A percentile compares a stretch with the other conserved stretches of the same genome.
phyloP scores from a whole-genome alignment of 2,888 invertebrate genomes.

The Andrena bicolor region DNA sequence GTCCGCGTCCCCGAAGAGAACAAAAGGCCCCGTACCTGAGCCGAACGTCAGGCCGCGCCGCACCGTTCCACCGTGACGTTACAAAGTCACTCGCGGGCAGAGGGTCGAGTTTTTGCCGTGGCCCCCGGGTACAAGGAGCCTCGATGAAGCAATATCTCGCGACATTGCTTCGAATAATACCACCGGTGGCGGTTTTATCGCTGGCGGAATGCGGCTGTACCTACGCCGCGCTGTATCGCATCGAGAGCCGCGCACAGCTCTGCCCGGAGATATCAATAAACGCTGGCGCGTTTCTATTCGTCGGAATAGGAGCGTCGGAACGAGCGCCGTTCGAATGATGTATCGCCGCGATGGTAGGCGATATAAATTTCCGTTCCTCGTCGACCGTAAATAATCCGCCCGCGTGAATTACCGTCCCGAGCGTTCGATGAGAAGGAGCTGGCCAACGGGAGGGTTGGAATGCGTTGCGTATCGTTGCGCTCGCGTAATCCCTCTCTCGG shows the following conservation, averaged over 20 bases:
- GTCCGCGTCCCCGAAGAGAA: slow-evolving; percentile 13
- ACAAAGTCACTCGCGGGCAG: slow-evolving; percentile 43
- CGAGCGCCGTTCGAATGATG: slow-evolving; percentile 32
- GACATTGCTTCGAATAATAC: slow-evolving; percentile 51
- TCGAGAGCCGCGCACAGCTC: background rate
- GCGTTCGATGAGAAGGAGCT: slow-evolving; percentile 16
- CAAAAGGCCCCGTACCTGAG: slow-evolving; percentile 11
- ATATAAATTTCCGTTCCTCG: slow-evolving; percentile 32
- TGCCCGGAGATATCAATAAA: slow-evolving; percentile 35
- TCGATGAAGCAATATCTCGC: slow-evolving; percentile 64
- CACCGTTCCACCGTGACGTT: slow-evolving; percentile 13
- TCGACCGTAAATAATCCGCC: slow-evolving; percentile 49
- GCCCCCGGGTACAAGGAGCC: slow-evolving; percentile 18
- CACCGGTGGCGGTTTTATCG: slow-evolving; percentile 42
- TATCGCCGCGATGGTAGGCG: slow-evolving; percentile 29
- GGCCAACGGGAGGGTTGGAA: background rate
- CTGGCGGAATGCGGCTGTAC: slow-evolving; percentile 43
- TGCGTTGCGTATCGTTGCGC: background rate
- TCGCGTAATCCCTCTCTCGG: background rate
- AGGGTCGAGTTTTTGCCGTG: slow-evolving; percentile 48
- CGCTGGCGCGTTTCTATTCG: slow-evolving; percentile 26
- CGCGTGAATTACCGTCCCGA: slow-evolving; percentile 50
- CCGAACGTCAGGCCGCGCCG: slow-evolving; percentile 6
- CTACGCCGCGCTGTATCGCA: slow-evolving; percentile 2
- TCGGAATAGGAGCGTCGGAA: slow-evolving; percentile 37